These are phyloP conservation scores for Cyrtorhinus lividipennis DNA, from an alignment of 1,140 invertebrate species.

Conservation along the genomic window DNA sequence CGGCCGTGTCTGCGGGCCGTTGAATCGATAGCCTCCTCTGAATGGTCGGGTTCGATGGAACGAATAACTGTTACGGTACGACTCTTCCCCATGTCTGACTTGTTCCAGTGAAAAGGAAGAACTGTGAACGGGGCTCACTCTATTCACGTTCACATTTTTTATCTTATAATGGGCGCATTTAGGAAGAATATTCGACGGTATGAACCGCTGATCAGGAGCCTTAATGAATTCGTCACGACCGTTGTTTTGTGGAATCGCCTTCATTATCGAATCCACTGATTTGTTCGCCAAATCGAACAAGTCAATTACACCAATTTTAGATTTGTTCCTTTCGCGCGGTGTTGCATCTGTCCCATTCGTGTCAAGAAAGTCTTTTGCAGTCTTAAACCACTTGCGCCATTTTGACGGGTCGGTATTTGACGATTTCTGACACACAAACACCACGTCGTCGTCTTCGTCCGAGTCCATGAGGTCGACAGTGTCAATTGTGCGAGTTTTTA, in stretches of 20 bases:
- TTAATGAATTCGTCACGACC: not conserved
- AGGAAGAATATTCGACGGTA: not conserved
- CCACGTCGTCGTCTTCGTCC: not conserved
- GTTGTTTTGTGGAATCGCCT: not conserved
- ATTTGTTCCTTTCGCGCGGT: slow-evolving; percentile 26
- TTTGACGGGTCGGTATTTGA: not conserved
- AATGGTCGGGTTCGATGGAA: no score
- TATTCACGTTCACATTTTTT: no score
- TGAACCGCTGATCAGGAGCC: not conserved
- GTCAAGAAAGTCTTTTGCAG: slow-evolving; percentile 15
- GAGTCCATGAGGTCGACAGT: not conserved
- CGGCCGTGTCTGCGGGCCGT: no score
- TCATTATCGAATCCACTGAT: not conserved
- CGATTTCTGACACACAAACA: not conserved
- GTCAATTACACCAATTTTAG: slow-evolving; percentile 16
- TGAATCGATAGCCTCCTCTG: no score
- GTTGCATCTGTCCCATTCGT: slow-evolving; percentile 8
- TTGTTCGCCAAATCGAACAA: not conserved
- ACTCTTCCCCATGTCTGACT: no score
- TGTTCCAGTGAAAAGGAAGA: no score
- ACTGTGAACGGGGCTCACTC: no score
- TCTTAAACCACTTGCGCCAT: not conserved
- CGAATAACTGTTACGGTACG: no score
- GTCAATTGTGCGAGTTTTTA: not conserved
- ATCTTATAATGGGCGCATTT: not conserved